Evolutionary conservation across 2,888 invertebrate species (phyloP).

Genomic region (Drosophila colorata): DNA sequence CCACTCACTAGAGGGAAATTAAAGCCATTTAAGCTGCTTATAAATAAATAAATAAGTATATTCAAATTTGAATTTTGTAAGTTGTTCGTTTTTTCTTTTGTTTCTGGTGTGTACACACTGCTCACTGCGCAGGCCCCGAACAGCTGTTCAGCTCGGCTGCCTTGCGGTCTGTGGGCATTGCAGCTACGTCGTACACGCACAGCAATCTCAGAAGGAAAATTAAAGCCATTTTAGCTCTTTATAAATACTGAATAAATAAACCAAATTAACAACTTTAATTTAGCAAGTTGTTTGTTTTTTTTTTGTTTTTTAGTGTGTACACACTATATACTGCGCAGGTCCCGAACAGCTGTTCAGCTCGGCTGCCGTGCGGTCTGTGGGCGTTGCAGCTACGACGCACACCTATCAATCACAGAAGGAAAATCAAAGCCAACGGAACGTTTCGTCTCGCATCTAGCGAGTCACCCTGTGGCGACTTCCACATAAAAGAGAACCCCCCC

Average conservation of each 20-base stretch:
- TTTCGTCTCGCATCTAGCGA: constrained; percentile 2
- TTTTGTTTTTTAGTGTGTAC: constrained; percentile 16
- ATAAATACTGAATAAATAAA: neutral
- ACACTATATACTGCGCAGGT: constrained; percentile 50
- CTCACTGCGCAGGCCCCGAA: too few relatives aligned
- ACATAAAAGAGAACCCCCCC: neutral
- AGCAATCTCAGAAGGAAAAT: too few relatives aligned
- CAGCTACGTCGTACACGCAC: too few relatives aligned
- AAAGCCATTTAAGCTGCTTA: too few relatives aligned
- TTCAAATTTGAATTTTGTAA: too few relatives aligned
- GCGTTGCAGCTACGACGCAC: constrained; percentile 37
- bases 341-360: constrained; percentile 42
- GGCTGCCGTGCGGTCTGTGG: constrained; percentile 29
- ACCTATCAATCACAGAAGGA: constrained; percentile 10
- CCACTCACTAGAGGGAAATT: constrained; percentile 1
- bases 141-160: too few relatives aligned
- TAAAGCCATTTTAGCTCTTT: too few relatives aligned
- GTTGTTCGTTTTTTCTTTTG: too few relatives aligned
- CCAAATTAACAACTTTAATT: neutral
- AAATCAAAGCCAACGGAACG: neutral
- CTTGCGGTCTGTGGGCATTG: too few relatives aligned
- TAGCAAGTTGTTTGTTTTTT: neutral
- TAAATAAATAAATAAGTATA: too few relatives aligned
- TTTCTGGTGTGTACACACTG: too few relatives aligned
- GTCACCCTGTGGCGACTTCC: constrained; percentile 12